phyloP scores from a whole-genome alignment of 2,113 vertebrate genomes.

The Trematomus loennbergii region DNA sequence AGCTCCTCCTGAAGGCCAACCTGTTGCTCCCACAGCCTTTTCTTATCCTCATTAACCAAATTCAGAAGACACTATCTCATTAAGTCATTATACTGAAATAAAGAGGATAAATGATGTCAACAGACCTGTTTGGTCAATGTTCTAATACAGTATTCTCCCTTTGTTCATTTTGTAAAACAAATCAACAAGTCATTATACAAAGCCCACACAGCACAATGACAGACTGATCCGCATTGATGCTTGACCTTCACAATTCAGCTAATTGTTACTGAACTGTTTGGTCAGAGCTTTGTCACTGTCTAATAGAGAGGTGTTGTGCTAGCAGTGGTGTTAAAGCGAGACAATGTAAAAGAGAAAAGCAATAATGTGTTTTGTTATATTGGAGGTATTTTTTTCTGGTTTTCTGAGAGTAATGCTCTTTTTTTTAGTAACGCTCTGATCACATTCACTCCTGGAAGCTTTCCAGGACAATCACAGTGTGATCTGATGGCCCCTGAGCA shows the following conservation, averaged over 20 bases:
- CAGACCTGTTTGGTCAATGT: conserved; percentile 31
- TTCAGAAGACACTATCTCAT: conserved; percentile 30
- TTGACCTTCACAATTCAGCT: conserved; percentile 43
- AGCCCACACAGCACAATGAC: conserved; percentile 22
- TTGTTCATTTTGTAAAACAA: conserved; percentile 50
- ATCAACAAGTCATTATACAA: conserved; percentile 45
- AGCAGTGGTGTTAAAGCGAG: not conserved
- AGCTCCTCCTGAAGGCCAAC: conserved; percentile 14
- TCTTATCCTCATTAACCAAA: conserved; percentile 44
- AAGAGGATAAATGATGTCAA: conserved; percentile 47
- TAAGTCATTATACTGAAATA: conserved; percentile 43
- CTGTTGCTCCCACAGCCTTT: conserved; percentile 36
- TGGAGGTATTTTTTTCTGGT: too few species aligned
- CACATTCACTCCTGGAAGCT: too few species aligned
- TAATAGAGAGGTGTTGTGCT: not conserved
- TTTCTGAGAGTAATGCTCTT: too few species aligned
- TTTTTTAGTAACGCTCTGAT: too few species aligned
- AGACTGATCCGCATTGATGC: conserved; percentile 32
- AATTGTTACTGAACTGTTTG: conserved; percentile 32
- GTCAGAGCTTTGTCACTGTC: conserved; percentile 43
- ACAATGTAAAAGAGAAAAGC: not conserved
- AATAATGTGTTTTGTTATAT: too few species aligned
- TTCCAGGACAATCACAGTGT: too few species aligned
- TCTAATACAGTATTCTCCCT: conserved; percentile 20
- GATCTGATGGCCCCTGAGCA: too few species aligned